phyloP scores from a whole-genome alignment of 2,113 vertebrate species.

The Trematomus loennbergii region DNA sequence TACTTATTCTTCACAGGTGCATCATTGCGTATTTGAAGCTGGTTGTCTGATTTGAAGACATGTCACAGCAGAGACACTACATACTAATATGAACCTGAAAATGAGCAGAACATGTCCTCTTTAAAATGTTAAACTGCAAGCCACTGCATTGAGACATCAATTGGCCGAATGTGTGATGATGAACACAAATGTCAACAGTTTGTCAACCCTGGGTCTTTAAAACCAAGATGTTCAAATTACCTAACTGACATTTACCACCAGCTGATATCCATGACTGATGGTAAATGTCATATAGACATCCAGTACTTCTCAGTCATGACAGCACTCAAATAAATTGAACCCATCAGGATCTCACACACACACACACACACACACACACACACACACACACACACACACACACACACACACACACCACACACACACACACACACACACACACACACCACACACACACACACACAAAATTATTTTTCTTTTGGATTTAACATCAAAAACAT shows the following conservation, averaged over 20 bases:
- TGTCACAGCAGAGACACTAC: too few relatives aligned
- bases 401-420: neutral
- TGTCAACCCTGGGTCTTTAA: neutral
- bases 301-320: slow-evolving; percentile 77
- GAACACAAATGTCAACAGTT: too few relatives aligned
- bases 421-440: neutral
- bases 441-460: slow-evolving; percentile 12
- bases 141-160: too few relatives aligned
- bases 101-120: too few relatives aligned
- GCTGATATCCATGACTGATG: too few relatives aligned
- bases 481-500: neutral
- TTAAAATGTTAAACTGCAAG: too few relatives aligned
- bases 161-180: too few relatives aligned
- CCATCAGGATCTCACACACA: too few relatives aligned
- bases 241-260: neutral
- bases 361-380: slow-evolving; percentile 3
- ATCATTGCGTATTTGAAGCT: neutral
- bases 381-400: neutral
- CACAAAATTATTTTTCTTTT: neutral
- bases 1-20: too few relatives aligned
- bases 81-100: too few relatives aligned
- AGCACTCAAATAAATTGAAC: too few relatives aligned
- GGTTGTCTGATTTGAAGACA: neutral
- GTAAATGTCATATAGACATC: too few relatives aligned
- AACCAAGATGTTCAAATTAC: neutral